Conservation (phyloP, 2,888 invertebrate genomes). For the Cantharis rustica region DNA sequence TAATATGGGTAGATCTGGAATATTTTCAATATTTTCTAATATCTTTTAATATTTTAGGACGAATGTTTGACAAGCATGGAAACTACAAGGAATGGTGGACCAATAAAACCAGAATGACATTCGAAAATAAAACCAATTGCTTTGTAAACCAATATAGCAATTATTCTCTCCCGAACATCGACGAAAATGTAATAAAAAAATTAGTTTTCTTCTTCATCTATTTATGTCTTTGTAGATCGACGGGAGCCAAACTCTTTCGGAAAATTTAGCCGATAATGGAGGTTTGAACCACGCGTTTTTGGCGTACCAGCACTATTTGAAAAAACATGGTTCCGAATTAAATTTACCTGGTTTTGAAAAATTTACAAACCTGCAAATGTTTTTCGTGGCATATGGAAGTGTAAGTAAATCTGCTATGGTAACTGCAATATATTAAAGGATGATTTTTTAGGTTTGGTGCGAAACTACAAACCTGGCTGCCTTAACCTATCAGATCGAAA, state of each 20-base stretch:
- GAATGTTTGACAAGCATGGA: constrained; percentile 83
- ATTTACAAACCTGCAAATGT: constrained; percentile 73
- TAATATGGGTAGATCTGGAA: constrained; percentile 58
- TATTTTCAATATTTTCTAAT: neutral
- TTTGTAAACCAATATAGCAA: constrained; percentile 83
- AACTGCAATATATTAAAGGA: neutral
- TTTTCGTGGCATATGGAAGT: constrained; percentile 82
- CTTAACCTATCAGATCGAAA: constrained; percentile 64
- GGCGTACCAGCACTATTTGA: constrained; percentile 68
- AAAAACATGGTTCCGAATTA: constrained; percentile 64
- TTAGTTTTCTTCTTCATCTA: neutral
- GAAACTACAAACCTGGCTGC: constrained; percentile 71
- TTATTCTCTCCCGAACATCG: constrained; percentile 68
- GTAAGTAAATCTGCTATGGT: constrained; percentile 59
- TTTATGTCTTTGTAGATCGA: constrained; percentile 62
- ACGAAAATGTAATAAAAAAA: constrained; percentile 62
- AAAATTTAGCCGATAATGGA: constrained; percentile 85
- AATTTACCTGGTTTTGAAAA: constrained; percentile 75
- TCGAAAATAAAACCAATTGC: constrained; percentile 77
- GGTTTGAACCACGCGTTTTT: constrained; percentile 75
- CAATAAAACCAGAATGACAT: constrained; percentile 74
- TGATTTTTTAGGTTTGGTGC: constrained; percentile 75
- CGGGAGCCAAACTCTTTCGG: constrained; percentile 76
- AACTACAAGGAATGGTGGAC: constrained; percentile 90
- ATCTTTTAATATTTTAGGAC: constrained; percentile 60